Conservation (phyloP, 2,113 vertebrate species). For the Ancistrus triradiatus region DNA sequence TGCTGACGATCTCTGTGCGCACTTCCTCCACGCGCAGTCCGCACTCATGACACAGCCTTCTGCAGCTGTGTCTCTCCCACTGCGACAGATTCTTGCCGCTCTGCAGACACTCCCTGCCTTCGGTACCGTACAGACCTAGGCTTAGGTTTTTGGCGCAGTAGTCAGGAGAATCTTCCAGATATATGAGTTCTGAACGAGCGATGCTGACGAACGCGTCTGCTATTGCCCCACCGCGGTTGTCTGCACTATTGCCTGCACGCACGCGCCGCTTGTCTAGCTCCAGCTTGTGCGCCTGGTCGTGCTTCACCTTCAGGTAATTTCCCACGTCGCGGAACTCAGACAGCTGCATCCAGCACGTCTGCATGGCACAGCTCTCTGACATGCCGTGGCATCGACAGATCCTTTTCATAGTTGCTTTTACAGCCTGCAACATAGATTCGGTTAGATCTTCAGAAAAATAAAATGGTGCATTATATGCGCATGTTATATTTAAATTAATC, state of each 20-base stretch:
- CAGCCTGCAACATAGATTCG: conserved; percentile 67
- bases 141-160: conserved; percentile 85
- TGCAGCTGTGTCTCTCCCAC: conserved; percentile 82
- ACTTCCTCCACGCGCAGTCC: conserved; percentile 82
- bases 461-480: neutral
- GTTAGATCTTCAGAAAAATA: neutral
- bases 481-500: too few relatives aligned
- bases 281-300: conserved; percentile 82
- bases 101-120: conserved; percentile 88
- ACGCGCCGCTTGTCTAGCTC: conserved; percentile 80
- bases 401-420: conserved; percentile 84
- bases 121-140: conserved; percentile 85
- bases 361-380: conserved; percentile 92
- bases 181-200: conserved; percentile 77
- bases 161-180: conserved; percentile 92
- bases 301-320: conserved; percentile 85
- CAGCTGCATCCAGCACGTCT: conserved; percentile 94
- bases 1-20: conserved; percentile 74
- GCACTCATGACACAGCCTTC: conserved; percentile 84
- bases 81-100: conserved; percentile 68
- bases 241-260: conserved; percentile 84
- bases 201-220: conserved; percentile 72
- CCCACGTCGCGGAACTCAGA: conserved; percentile 87
- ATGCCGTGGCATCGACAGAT: conserved; percentile 94
- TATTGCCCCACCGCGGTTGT: conserved; percentile 74